Conservation (phyloP, 2,888 invertebrate genomes). For the Eustalomyia histrio region DNA sequence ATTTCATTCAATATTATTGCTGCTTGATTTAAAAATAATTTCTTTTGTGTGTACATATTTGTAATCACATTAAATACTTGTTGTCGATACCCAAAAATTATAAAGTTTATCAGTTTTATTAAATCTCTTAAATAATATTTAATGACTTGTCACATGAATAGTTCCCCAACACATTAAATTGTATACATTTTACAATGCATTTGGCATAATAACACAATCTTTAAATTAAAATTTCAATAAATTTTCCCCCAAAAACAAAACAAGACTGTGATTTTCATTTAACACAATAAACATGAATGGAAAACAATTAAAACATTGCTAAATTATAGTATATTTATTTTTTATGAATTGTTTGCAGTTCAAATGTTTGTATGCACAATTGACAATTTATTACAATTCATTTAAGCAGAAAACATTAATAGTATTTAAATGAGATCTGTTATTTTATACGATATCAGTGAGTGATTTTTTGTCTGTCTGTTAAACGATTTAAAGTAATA, state of each 20-base stretch:
- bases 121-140: no score
- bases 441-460: slow-evolving; percentile 9
- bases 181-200: not conserved
- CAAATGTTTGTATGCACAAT: slow-evolving; percentile 20
- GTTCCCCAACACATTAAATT: no score
- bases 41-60: no score
- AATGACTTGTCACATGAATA: no score
- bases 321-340: slow-evolving; percentile 49
- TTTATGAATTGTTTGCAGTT: slow-evolving; percentile 18
- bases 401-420: slow-evolving; percentile 56
- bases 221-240: not conserved
- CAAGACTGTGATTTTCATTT: not conserved
- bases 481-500: not conserved
- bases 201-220: not conserved
- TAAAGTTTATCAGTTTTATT: no score
- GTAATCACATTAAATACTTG: no score
- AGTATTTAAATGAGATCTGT: slow-evolving; percentile 46
- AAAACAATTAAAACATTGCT: slow-evolving; percentile 48
- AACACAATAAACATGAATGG: not conserved
- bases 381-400: slow-evolving; percentile 55
- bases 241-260: not conserved
- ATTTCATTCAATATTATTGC: no score
- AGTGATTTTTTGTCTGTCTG: not conserved
- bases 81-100: no score
- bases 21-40: no score